Evolutionary conservation across 2,888 invertebrate genomes (phyloP).

Genomic region (Acheta domesticus): DNA sequence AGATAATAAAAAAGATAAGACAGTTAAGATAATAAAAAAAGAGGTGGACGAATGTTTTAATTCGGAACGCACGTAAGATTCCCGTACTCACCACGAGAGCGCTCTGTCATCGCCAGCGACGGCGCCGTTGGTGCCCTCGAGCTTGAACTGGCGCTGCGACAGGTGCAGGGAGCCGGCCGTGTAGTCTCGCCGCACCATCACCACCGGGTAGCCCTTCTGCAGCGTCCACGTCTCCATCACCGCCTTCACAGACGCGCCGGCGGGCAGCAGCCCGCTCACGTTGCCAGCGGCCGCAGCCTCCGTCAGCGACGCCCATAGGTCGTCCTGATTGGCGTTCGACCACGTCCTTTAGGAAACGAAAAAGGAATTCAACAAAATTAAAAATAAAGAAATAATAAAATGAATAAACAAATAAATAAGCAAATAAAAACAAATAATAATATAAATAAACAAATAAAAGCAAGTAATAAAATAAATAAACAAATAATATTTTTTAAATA

Average conservation of each 20-base stretch:
- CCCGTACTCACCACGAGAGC: too few species aligned
- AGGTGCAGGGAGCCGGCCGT: slow-evolving; percentile 40
- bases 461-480: too few species aligned
- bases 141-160: slow-evolving; percentile 36
- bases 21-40: too few species aligned
- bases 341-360: neutral
- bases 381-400: neutral
- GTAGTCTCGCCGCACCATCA: slow-evolving; percentile 58
- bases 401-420: too few species aligned
- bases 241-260: slow-evolving; percentile 53
- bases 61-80: too few species aligned
- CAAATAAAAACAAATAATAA: too few species aligned
- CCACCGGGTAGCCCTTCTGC: slow-evolving; percentile 66
- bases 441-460: too few species aligned
- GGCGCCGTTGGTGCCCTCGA: too few species aligned
- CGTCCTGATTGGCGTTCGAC: slow-evolving; percentile 61
- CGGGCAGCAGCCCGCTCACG: slow-evolving; percentile 46
- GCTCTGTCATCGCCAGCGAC: too few species aligned
- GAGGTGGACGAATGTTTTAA: too few species aligned
- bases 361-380: neutral
- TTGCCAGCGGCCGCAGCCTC: slow-evolving; percentile 34
- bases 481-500: too few species aligned
- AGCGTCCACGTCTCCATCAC: slow-evolving; percentile 72
- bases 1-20: too few species aligned
- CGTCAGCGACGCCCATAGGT: slow-evolving; percentile 60